These are phyloP conservation scores for Dryas iulia DNA, from an alignment of 1,140 invertebrate genomes.

Conservation along the genomic window DNA sequence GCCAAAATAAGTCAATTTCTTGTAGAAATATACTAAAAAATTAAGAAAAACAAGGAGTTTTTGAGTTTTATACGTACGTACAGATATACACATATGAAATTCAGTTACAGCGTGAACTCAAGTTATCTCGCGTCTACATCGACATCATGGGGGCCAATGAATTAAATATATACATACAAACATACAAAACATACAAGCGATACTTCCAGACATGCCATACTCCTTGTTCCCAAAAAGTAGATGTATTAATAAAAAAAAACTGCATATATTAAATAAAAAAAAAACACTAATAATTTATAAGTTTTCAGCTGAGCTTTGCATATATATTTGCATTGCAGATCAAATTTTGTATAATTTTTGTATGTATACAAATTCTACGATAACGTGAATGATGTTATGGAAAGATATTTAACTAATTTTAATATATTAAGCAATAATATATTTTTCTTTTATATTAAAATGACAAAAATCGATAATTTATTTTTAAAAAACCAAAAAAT, in stretches of 20 bases:
- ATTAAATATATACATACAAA: constrained; percentile 12
- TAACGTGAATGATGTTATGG: too few species aligned
- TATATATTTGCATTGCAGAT: not conserved
- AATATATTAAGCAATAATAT: too few species aligned
- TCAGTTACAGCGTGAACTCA: not conserved
- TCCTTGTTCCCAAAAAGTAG: not conserved
- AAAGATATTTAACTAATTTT: too few species aligned
- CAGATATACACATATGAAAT: too few species aligned
- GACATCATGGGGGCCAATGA: constrained; percentile 31
- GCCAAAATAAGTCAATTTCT: too few species aligned
- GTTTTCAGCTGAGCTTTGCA: not conserved
- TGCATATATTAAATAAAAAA: not conserved
- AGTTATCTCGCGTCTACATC: constrained; percentile 13
- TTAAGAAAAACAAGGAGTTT: not conserved
- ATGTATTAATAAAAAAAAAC: not conserved
- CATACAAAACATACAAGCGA: too few species aligned
- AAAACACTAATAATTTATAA: not conserved
- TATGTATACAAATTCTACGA: not conserved
- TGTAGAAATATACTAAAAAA: too few species aligned
- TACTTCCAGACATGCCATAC: constrained; percentile 1
- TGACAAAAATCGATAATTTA: too few species aligned
- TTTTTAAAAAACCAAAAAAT: too few species aligned
- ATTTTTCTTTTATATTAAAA: too few species aligned
- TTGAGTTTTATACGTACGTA: not conserved
- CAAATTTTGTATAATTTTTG: not conserved